Conservation (phyloP, 2,888 invertebrate genomes). For the Metallyticus violacea region DNA sequence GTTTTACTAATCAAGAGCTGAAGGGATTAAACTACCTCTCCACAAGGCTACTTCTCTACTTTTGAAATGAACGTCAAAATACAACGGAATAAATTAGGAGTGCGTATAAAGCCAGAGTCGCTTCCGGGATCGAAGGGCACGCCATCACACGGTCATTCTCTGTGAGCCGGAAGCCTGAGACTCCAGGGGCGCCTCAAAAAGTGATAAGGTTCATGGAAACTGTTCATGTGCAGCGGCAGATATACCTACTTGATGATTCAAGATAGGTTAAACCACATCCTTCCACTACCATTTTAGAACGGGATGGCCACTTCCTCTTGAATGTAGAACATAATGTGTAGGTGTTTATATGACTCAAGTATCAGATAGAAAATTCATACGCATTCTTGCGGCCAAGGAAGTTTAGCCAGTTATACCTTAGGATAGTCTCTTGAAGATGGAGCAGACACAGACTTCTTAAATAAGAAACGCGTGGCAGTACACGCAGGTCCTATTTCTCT, state of each 20-base stretch:
- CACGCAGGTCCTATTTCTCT: too few species aligned
- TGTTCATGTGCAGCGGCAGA: background rate
- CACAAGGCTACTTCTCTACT: too few species aligned
- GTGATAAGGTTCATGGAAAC: background rate
- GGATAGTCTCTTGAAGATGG: too few species aligned
- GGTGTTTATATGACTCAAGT: too few species aligned
- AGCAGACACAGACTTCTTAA: too few species aligned
- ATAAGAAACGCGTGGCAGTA: too few species aligned
- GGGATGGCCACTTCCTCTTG: background rate
- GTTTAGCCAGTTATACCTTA: too few species aligned
- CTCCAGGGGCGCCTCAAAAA: background rate
- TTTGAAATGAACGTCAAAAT: too few species aligned
- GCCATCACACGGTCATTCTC: background rate
- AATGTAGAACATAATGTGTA: background rate
- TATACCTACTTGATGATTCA: background rate
- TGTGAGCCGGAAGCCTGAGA: background rate
- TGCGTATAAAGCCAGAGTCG: background rate
- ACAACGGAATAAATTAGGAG: too few species aligned
- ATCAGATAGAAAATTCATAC: background rate
- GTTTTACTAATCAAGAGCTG: too few species aligned
- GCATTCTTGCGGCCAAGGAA: too few species aligned
- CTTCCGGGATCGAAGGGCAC: background rate
- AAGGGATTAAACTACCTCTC: too few species aligned
- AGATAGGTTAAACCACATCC: background rate
- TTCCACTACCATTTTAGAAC: background rate